Evolutionary conservation across 2,113 vertebrate genomes (phyloP), one percentile per base, ranked within the genome.

Genomic region (Hippocampus comes): DNA sequence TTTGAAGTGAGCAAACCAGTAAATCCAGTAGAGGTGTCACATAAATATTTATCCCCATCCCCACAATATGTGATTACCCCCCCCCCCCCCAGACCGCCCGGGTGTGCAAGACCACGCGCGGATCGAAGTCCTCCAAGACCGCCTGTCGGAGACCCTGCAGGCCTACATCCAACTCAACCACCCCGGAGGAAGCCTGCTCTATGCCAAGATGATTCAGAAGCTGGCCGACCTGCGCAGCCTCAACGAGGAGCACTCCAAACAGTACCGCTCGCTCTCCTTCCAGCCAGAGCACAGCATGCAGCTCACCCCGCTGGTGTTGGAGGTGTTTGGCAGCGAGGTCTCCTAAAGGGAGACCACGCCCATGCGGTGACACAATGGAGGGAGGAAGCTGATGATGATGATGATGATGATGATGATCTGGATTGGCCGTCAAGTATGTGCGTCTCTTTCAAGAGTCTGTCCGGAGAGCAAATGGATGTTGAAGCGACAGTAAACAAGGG

Each of bases 141-240:
- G 82, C 2, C 89, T 99, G 63, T 99, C 96, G 0, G 95, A 95
- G 84, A 94, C 90, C 2, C 93, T 99, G 78, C 97, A 98, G 91
- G 95, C 93, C 61, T 99, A 98, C 82, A 99, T 99, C 89, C 94
- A 91, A 14, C 93, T 95, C 75, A 88, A 94, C 72, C 97, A 96
- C 87, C 94, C 95, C 0, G 94, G 95, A 1, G 92, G 94, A 41
- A 95, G 91, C 74, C 91, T 96, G 78, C 94, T 97, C 27, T 99
- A 99, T 0, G 94, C 97, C 82, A 98, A 97, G 87, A 99, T 99
- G 97, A 98, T 99, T 93, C 97, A 99, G 91, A 99, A 99, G 83
- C 89, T 99, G 78, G 95, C 97, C 0, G 97, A 99, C 83, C 92
- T 99, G 65, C 93, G 97, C 43, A 98, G 96, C 93, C 95, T 99